Conservation (phyloP, 2,888 invertebrate species). For the Caenorhabditis japonica region DNA sequence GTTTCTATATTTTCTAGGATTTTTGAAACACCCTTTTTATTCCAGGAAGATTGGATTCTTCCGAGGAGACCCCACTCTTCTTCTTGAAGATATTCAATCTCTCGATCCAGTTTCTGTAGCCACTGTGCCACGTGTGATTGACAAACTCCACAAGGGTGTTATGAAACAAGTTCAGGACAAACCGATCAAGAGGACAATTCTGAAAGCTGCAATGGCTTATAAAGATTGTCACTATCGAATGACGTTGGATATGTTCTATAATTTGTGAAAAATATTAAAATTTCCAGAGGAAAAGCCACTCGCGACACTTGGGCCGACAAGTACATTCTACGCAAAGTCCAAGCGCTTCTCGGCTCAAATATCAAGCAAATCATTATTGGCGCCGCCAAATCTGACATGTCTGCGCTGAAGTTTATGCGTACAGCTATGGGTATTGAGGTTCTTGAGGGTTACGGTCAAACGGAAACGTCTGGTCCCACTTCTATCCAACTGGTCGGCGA, state of each 20-base stretch:
- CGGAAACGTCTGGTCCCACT: conserved; percentile 44
- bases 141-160: conserved; percentile 42
- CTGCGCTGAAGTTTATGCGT: conserved; percentile 33
- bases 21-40: neutral
- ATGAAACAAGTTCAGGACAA: conserved; percentile 31
- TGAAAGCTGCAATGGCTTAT: conserved; percentile 41
- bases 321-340: conserved; percentile 40
- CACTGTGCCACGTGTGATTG: conserved; percentile 52
- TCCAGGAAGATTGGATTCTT: conserved; percentile 44
- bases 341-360: conserved; percentile 30
- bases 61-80: conserved; percentile 37
- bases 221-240: conserved; percentile 30
- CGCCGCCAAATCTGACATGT: conserved; percentile 35
- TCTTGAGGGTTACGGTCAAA: conserved; percentile 52
- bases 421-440: conserved; percentile 45
- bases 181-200: conserved; percentile 31
- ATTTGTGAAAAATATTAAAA: neutral
- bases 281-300: conserved; percentile 39
- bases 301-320: conserved; percentile 46
- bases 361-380: conserved; percentile 38
- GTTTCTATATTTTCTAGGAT: neutral
- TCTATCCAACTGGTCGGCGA: conserved; percentile 41
- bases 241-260: conserved; percentile 13
- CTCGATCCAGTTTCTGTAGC: conserved; percentile 28
- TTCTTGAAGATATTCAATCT: conserved; percentile 45